A percentile compares a stretch with the other conserved stretches of the same genome.
These are phyloP conservation scores for Drosophila prolongata DNA, from an alignment of 2,888 invertebrate species.

Conservation along the genomic window DNA sequence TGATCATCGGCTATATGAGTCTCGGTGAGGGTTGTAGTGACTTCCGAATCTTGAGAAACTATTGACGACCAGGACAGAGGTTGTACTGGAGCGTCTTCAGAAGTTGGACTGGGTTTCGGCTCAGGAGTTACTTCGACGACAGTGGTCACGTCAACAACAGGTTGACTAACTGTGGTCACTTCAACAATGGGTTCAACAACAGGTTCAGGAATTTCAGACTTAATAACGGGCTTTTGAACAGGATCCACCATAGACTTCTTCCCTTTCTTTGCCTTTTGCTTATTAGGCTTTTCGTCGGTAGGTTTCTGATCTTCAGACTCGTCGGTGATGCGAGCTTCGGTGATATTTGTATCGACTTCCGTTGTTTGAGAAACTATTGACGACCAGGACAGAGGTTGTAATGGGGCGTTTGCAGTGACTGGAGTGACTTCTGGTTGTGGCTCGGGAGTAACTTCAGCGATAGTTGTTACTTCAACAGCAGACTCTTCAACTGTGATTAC, in stretches of 20 bases:
- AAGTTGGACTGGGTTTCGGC: not conserved
- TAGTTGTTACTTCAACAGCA: not conserved
- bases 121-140: slow-evolving; percentile 1
- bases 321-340: not conserved
- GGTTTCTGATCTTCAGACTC: slow-evolving; percentile 4
- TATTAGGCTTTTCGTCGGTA: slow-evolving; percentile 40
- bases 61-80: slow-evolving; percentile 58
- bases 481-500: not conserved
- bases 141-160: not conserved
- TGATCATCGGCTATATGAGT: not conserved
- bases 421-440: not conserved
- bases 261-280: slow-evolving; percentile 52
- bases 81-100: not conserved
- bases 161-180: slow-evolving; percentile 5
- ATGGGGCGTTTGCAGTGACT: not conserved
- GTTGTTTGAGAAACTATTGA: slow-evolving; percentile 47
- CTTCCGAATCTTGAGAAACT: slow-evolving; percentile 51
- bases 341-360: slow-evolving; percentile 4
- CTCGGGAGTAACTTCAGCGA: not conserved
- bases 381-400: slow-evolving; percentile 46
- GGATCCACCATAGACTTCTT: slow-evolving; percentile 28
- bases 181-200: slow-evolving; percentile 8
- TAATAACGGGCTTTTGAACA: not conserved
- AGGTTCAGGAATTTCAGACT: not conserved
- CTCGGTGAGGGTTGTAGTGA: not conserved